Percentiles rank a stretch among this genome's conserved stretches.
Conservation (phyloP, 2,888 invertebrate species). For the Homarus gammarus region DNA sequence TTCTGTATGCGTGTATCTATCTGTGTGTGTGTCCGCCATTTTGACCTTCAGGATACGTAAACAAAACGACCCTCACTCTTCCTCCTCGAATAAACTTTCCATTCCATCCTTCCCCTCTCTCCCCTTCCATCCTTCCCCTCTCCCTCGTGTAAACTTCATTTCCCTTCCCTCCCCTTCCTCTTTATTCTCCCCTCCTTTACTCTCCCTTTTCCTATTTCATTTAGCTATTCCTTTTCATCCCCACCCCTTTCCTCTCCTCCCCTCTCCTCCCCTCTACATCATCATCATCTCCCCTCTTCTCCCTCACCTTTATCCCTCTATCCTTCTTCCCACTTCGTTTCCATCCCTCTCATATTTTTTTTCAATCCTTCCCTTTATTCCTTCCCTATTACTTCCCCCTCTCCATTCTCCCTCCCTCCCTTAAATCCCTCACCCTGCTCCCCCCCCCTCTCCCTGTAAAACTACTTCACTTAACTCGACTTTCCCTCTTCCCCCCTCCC, state of each 20-base stretch:
- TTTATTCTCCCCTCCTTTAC: neutral
- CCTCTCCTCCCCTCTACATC: too few species aligned
- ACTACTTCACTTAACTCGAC: neutral
- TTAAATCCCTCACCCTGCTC: neutral
- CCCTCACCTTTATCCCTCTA: neutral
- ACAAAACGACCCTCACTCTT: too few species aligned
- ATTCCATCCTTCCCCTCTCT: neutral
- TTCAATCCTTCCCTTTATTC: neutral
- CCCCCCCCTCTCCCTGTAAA: neutral
- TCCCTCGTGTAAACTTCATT: neutral
- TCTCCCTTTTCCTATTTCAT: neutral
- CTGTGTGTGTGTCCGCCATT: too few species aligned
- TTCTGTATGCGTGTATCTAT: too few species aligned
- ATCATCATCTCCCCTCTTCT: neutral
- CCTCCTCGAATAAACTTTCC: neutral
- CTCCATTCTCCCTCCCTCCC: neutral
- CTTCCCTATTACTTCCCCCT: neutral
- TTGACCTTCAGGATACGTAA: too few species aligned
- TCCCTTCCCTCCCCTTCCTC: neutral
- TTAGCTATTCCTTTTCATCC: neutral
- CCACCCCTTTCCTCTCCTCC: conserved; percentile 1
- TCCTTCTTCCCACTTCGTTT: neutral
- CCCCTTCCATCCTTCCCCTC: neutral
- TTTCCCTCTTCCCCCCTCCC: neutral
- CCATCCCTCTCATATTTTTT: neutral